Percentiles rank a stretch among this genome's conserved stretches.
Conservation (phyloP, 2,888 invertebrate genomes). For the Eremobia ochroleuca region DNA sequence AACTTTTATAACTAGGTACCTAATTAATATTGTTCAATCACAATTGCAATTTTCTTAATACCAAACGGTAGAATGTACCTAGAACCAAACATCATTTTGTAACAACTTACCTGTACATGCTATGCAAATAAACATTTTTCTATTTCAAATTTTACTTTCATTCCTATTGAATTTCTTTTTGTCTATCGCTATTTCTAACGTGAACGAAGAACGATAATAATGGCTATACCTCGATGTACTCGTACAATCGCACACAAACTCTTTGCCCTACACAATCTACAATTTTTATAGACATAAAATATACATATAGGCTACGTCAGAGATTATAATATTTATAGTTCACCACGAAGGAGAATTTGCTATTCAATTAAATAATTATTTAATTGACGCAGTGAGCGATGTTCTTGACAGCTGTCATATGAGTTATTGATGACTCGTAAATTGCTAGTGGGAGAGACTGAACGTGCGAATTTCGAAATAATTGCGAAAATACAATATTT, state of each 20-base stretch:
- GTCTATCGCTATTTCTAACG: background rate
- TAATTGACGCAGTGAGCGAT: slow-evolving; percentile 10
- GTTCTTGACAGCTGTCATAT: slow-evolving; percentile 32
- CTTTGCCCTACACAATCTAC: background rate
- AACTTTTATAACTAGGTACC: background rate
- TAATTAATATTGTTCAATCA: background rate
- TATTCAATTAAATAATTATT: background rate
- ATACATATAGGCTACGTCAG: background rate
- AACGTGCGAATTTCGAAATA: background rate
- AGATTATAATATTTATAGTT: background rate
- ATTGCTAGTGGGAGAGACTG: background rate
- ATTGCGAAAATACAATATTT: background rate
- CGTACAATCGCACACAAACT: background rate
- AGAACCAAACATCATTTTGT: background rate
- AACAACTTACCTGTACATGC: background rate
- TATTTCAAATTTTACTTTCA: background rate
- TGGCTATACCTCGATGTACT: background rate
- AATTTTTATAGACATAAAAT: background rate
- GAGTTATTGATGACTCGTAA: slow-evolving; percentile 25
- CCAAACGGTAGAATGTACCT: background rate
- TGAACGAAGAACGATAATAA: background rate
- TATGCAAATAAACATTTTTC: background rate
- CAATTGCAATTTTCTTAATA: background rate
- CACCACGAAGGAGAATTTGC: background rate
- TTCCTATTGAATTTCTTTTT: background rate